Evolutionary conservation across 2,797 vertebrate genomes (phyloP), one percentile per base, ranked within the genome.

Genomic region (Myotis pilosus): DNA sequence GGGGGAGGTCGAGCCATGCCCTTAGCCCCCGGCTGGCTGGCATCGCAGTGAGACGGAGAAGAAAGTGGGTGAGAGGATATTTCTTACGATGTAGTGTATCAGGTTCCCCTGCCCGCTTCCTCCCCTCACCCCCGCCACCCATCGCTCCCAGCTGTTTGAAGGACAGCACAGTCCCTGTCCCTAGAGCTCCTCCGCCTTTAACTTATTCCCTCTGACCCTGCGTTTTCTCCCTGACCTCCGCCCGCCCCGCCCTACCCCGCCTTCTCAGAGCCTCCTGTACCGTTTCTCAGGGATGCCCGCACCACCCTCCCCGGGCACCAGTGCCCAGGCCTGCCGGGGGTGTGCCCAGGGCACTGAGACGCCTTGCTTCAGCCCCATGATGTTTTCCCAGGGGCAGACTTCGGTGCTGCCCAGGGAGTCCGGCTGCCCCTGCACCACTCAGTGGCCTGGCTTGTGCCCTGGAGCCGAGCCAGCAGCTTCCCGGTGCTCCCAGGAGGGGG

Each of bases 231-330:
- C 76, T 41, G 41, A 60, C 49, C 74, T 96, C 92, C 95, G 83
- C 88, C 57, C 38, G 22, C 91, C 8, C 55, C n/a, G 20, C 64
- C 36, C 0, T 0, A 3, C 69, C 12, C 55, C n/a, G 20, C 64
- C 66, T 94, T 87, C 95, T 96, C 96, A 85, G 94, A 96, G 95
- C 87, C 95, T 87, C 96, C 80, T 93, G 91, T 93, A 97, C 92
- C 64, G 38, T 95, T 97, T 96, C 96, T 97, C 97, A 97, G 97
- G 97, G 97, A 97, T 55, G 92, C 83, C 97, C 76, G 38, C 19
- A 57, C 85, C 23, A 8, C 92, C 95, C 89, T 53, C 44, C 71
- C 91, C 41, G 23, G 62, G 90, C 62, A 30, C 69, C 12, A 22
- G 68, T 88, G 84, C 76, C 83, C 75, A 83, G 81, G 57, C 87